phyloP scores from a whole-genome alignment of 2,797 vertebrate species.

The Rhinoraja longicauda region DNA sequence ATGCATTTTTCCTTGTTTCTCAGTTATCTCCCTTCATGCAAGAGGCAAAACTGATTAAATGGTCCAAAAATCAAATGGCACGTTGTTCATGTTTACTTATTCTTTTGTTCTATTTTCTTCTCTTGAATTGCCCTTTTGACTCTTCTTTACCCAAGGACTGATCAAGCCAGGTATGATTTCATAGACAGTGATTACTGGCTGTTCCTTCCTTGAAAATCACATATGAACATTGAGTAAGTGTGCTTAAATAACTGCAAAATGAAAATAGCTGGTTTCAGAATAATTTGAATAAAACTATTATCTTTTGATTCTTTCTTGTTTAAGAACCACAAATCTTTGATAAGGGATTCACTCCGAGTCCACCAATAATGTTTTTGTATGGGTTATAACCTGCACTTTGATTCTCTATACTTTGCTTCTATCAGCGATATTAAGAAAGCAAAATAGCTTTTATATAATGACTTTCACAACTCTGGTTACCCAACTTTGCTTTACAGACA shows the following conservation, averaged over 20 bases:
- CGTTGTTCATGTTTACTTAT: neutral
- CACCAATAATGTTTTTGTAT: neutral
- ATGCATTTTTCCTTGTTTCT: too few species aligned
- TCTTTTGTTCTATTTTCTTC: neutral
- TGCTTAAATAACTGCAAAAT: too few species aligned
- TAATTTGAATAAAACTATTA: too few species aligned
- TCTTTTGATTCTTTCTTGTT: too few species aligned
- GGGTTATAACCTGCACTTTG: neutral
- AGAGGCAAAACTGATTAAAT: neutral
- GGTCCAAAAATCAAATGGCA: neutral
- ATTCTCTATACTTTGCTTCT: neutral
- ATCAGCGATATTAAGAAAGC: neutral
- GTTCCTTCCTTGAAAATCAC: neutral
- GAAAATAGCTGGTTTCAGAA: too few species aligned
- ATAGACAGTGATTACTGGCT: neutral
- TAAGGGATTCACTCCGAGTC: neutral
- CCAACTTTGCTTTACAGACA: too few species aligned
- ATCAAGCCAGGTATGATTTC: neutral
- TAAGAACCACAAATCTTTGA: neutral
- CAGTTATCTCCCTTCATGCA: neutral
- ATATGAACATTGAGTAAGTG: neutral
- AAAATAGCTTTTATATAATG: too few species aligned
- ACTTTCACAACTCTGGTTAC: too few species aligned
- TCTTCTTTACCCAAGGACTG: neutral
- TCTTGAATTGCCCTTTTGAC: neutral